Percentiles rank a stretch among this genome's conserved stretches.
phyloP scores from a whole-genome alignment of 2,797 vertebrate species.

The Catharus ustulatus region DNA sequence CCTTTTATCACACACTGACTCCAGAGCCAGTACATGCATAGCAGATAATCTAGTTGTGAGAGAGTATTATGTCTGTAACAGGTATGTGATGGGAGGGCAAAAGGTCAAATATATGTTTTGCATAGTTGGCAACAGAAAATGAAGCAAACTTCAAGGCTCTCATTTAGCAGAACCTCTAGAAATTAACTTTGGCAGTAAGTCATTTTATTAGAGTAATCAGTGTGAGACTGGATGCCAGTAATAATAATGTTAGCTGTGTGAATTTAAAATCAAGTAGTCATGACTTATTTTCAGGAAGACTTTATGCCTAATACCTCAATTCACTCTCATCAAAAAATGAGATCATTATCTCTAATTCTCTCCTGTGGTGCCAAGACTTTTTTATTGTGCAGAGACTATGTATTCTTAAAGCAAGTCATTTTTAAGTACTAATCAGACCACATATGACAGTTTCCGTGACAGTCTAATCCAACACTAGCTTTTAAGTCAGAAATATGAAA shows the following conservation, averaged over 20 bases:
- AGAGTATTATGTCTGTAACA: not conserved
- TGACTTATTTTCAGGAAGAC: slow-evolving; percentile 8
- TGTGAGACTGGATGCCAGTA: not conserved
- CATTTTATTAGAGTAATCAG: not conserved
- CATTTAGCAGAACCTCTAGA: not conserved
- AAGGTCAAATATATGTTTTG: not conserved
- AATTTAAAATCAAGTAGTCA: slow-evolving; percentile 46
- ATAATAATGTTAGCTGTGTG: slow-evolving; percentile 14
- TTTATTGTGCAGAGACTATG: not conserved
- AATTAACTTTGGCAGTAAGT: not conserved
- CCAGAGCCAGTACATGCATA: not conserved
- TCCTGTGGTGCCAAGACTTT: not conserved
- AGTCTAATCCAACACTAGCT: slow-evolving; percentile 22
- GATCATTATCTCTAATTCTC: slow-evolving; percentile 33
- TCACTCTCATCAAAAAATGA: slow-evolving; percentile 18
- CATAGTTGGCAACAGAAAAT: not conserved
- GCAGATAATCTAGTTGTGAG: not conserved
- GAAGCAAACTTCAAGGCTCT: not conserved
- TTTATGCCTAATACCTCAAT: slow-evolving; percentile 45
- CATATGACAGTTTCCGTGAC: not conserved
- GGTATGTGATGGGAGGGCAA: not conserved
- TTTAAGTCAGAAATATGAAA: slow-evolving; percentile 26
- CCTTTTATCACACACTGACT: not conserved
- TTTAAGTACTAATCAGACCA: slow-evolving; percentile 17
- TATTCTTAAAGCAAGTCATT: slow-evolving; percentile 17